Percentiles rank a stretch among this genome's conserved stretches.
Evolutionary conservation across 2,113 vertebrate genomes (phyloP).

Genomic region (Aphelocoma coerulescens): DNA sequence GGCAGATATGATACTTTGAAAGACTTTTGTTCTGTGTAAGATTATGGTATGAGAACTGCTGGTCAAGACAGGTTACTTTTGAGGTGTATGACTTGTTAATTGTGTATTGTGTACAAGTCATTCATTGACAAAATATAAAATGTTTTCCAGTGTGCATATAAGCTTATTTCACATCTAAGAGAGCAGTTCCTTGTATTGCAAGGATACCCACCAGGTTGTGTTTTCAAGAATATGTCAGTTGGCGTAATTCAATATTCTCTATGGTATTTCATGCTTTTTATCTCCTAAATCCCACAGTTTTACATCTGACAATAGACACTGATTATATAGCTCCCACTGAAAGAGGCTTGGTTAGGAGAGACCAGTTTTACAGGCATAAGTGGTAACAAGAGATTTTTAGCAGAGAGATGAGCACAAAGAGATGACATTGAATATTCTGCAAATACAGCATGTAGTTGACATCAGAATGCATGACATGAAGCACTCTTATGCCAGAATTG

Average conservation of each 20-base stretch:
- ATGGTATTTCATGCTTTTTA: slow-evolving; percentile 25
- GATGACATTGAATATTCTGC: slow-evolving; percentile 4
- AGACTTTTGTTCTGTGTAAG: background rate
- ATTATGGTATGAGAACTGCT: background rate
- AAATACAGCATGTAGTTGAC: slow-evolving; percentile 5
- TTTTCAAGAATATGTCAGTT: background rate
- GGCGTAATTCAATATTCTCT: slow-evolving; percentile 23
- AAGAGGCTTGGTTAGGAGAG: slow-evolving; percentile 3
- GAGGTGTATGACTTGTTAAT: background rate
- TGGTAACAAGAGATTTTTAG: slow-evolving; percentile 28
- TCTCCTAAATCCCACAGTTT: slow-evolving; percentile 16
- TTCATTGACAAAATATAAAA: slow-evolving; percentile 2
- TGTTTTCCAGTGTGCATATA: background rate
- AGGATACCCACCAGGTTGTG: background rate
- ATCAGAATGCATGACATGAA: slow-evolving; percentile 18
- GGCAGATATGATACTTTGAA: background rate
- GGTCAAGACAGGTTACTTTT: background rate
- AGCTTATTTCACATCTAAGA: slow-evolving; percentile 5
- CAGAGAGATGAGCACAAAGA: background rate
- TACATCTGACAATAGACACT: slow-evolving; percentile 13
- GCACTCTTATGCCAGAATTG: background rate
- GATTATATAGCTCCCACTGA: slow-evolving; percentile 10
- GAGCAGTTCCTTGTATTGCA: background rate
- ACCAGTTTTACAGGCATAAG: background rate
- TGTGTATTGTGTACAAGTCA: background rate